Conservation (phyloP, 2,797 vertebrate genomes). For the Distichodus sexfasciatus region DNA sequence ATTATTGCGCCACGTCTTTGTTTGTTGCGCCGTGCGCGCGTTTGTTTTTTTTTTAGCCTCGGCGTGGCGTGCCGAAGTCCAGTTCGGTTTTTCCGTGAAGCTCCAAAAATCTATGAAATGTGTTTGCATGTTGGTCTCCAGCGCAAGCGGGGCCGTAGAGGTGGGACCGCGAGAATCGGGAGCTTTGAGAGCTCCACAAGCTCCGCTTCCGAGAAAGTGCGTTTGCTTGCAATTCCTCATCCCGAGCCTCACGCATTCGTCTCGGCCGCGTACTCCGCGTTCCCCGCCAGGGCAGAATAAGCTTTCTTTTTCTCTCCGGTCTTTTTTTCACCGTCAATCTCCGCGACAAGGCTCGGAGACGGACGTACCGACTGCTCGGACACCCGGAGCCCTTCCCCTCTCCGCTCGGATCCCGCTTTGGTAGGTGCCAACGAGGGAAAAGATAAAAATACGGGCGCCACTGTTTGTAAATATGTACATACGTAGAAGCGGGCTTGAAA, state of each 20-base stretch:
- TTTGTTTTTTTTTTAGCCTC: conserved; percentile 24
- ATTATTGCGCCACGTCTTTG: no score
- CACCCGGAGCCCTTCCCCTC: conserved; percentile 57
- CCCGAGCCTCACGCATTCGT: conserved; percentile 45
- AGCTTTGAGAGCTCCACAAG: conserved; percentile 82
- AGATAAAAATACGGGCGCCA: conserved; percentile 10
- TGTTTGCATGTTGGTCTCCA: conserved; percentile 88
- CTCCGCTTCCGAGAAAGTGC: conserved; percentile 79
- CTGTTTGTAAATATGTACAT: not conserved
- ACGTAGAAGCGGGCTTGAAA: not conserved
- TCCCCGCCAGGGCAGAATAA: conserved; percentile 49
- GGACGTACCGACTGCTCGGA: conserved; percentile 61
- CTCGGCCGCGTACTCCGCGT: conserved; percentile 43
- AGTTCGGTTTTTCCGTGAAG: conserved; percentile 89
- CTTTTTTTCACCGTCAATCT: not conserved
- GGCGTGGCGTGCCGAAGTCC: conserved; percentile 70
- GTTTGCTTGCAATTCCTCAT: conserved; percentile 65
- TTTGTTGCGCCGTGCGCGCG: conserved; percentile 25
- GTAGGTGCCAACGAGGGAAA: conserved; percentile 74
- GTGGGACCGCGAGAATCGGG: conserved; percentile 84
- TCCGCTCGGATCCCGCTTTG: conserved; percentile 63
- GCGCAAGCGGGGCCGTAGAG: conserved; percentile 91
- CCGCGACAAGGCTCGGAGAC: conserved; percentile 54
- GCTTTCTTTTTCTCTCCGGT: not conserved
- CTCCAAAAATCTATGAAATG: conserved; percentile 90